Evolutionary conservation across 2,888 invertebrate genomes (phyloP), one percentile per base, ranked within the genome.

Genomic region (Didymodactylos carnosus): DNA sequence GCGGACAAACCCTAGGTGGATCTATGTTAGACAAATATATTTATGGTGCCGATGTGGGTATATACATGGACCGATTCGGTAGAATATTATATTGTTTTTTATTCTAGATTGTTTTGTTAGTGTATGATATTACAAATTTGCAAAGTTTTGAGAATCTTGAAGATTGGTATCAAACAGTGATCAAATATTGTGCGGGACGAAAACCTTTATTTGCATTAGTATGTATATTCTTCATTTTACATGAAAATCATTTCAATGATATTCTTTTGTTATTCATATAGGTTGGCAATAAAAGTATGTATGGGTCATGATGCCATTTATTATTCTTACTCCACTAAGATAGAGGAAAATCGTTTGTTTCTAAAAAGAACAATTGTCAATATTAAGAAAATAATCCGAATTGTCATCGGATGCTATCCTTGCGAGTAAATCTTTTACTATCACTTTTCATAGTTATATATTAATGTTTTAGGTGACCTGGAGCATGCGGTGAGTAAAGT

Each of bases 121-220:
- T 91, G 0, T 92, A 91, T 81, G 92, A 92, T 81, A 87, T 92
- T 73, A 91, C 91, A 40, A 90, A 89, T 81, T 85, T 87, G 70
- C 86, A 87, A 78, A 91, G 90, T 81, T 92, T 92, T 82, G 90
- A 90, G 75, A 88, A 87, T 79, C 83, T 91, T 25, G 85, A 86
- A 49, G 86, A 87, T 72, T 93, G 92, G 92, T 84, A 90, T 76
- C 82, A 84, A 1, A 79, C 80, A 13, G 80, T 84, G 19, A 82
- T 82, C 75, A 81, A 82, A 76, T 79, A 81, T 35, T 80, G 80
- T 40, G 79, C 80, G 70, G 81, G 79, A 62, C 81, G 79, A 78
- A 78, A 81, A 70, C 84, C 85, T 11, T 83, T 83, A 75, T 77
- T 86, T 76, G 83, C 84, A 6, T 78, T 86, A 51, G 82, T 86